Conservation (phyloP, 2,888 invertebrate genomes). For the Plagodis dolabraria region DNA sequence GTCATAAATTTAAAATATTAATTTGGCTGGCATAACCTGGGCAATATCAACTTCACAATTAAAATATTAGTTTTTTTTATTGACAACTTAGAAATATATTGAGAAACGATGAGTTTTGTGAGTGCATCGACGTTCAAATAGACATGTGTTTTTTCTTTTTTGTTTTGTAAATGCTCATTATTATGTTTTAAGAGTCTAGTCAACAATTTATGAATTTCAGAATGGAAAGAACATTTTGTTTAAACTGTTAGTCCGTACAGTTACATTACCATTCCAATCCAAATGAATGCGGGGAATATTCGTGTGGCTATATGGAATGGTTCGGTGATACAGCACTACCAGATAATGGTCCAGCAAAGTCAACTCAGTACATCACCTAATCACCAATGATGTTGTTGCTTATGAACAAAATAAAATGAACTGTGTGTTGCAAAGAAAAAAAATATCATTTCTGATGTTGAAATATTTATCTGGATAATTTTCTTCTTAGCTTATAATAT, state of each 20-base stretch:
- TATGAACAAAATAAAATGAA: too few species aligned
- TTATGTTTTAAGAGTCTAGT: slow-evolving; percentile 83
- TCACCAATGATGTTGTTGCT: too few species aligned
- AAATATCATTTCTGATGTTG: too few species aligned
- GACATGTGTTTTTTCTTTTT: slow-evolving; percentile 45
- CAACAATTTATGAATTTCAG: slow-evolving; percentile 78
- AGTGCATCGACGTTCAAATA: slow-evolving; percentile 48
- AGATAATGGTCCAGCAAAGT: slow-evolving; percentile 8
- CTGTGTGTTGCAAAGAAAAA: too few species aligned
- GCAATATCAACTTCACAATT: too few species aligned
- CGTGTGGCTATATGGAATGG: slow-evolving; percentile 45
- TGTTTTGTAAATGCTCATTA: slow-evolving; percentile 83
- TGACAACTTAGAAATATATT: too few species aligned
- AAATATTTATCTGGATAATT: too few species aligned
- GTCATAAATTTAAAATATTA: too few species aligned
- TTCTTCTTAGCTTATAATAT: too few species aligned
- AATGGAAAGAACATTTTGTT: slow-evolving; percentile 60
- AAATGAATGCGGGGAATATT: slow-evolving; percentile 40
- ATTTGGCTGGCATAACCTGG: too few species aligned
- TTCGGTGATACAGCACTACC: slow-evolving; percentile 36
- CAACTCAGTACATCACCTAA: neutral
- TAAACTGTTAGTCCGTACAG: slow-evolving; percentile 45
- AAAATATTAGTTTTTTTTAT: too few species aligned
- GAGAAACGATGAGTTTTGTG: slow-evolving; percentile 41
- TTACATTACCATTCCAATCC: slow-evolving; percentile 52